Percentiles rank a stretch among this genome's conserved stretches.
Conservation (phyloP, 1,140 invertebrate genomes). For the Agraylea sexmaculata region DNA sequence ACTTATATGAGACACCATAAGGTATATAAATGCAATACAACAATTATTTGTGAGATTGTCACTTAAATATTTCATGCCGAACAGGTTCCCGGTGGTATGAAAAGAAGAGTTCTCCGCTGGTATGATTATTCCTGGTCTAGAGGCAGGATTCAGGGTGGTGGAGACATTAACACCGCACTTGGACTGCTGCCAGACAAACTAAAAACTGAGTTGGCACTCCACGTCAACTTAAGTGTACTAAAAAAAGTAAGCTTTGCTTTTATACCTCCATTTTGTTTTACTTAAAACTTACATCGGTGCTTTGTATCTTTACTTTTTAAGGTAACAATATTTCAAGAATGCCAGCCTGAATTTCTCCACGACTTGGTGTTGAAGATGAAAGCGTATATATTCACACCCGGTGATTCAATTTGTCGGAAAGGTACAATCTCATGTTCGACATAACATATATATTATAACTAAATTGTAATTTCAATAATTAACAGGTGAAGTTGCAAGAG, state of each 20-base stretch:
- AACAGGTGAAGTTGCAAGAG: conserved; percentile 69
- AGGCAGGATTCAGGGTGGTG: conserved; percentile 88
- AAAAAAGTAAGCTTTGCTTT: conserved; percentile 68
- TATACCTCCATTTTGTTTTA: not conserved
- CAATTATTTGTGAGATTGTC: not conserved
- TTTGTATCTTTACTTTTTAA: conserved; percentile 27
- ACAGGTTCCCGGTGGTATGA: conserved; percentile 85
- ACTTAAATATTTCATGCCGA: conserved; percentile 5
- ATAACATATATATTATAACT: conserved; percentile 6
- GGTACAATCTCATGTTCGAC: conserved; percentile 34
- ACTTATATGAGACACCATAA: conserved; percentile 96
- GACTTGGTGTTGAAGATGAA: conserved; percentile 97
- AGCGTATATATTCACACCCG: conserved; percentile 93
- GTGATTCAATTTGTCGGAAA: conserved; percentile 90
- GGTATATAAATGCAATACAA: conserved; percentile 28
- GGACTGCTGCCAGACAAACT: conserved; percentile 90
- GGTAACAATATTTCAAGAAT: conserved; percentile 85
- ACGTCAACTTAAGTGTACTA: conserved; percentile 88
- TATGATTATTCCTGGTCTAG: conserved; percentile 97
- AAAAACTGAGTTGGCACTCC: conserved; percentile 90
- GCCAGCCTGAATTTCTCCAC: conserved; percentile 93
- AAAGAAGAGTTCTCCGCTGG: conserved; percentile 85
- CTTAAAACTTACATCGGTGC: not conserved
- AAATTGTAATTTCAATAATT: conserved; percentile 3
- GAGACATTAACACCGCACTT: conserved; percentile 89